Percentiles rank a stretch among this genome's conserved stretches.
Evolutionary conservation across 2,113 vertebrate genomes (phyloP).

Genomic region (Notechis scutatus): DNA sequence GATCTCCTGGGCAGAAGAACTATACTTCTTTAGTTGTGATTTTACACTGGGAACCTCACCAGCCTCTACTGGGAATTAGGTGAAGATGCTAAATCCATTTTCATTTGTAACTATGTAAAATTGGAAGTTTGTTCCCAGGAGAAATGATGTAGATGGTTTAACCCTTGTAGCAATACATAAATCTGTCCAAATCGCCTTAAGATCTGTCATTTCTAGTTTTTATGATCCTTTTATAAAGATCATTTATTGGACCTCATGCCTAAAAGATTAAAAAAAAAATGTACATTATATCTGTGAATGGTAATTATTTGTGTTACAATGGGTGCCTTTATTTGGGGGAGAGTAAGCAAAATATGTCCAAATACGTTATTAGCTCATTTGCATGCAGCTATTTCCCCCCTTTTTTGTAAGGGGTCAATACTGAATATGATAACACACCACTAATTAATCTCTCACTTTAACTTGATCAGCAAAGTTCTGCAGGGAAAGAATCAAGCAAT

Average conservation of each 20-base stretch:
- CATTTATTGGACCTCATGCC: not conserved
- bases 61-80: conserved; percentile 8
- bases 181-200: accelerated
- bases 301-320: not conserved
- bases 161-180: accelerated
- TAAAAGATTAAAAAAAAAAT: not conserved
- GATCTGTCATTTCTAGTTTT: not conserved
- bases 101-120: conserved; percentile 11
- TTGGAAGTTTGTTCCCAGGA: not conserved
- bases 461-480: not conserved
- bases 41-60: conserved; percentile 16
- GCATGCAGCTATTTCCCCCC: not conserved
- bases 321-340: not conserved
- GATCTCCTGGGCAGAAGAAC: conserved; percentile 18
- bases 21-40: conserved; percentile 1
- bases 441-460: not conserved
- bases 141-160: not conserved
- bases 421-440: not conserved
- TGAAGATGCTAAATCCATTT: conserved; percentile 14
- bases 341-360: not conserved
- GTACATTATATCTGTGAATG: not conserved
- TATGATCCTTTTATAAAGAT: not conserved
- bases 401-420: not conserved
- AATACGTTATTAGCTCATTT: not conserved
- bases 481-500: not conserved